These are phyloP conservation scores for Pseudochromis fuscus DNA, from an alignment of 2,797 vertebrate genomes.

Conservation along the genomic window DNA sequence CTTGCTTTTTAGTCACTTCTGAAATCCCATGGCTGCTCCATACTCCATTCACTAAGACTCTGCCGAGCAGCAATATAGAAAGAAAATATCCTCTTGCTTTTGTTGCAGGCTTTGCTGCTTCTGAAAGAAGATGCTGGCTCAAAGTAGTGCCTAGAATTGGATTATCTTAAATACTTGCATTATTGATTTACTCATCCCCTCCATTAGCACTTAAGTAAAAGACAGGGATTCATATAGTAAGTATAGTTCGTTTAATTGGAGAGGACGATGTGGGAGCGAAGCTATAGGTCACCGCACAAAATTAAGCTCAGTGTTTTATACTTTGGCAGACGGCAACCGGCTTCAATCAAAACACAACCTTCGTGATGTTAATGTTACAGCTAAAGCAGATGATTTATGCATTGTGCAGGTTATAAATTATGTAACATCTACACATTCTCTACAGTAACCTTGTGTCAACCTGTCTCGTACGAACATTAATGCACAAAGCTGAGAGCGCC, in stretches of 20 bases:
- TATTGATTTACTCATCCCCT: conserved; percentile 76
- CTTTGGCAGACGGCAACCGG: conserved; percentile 35
- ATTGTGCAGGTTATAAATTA: conserved; percentile 52
- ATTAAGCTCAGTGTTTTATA: conserved; percentile 51
- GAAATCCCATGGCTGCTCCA: conserved; percentile 23
- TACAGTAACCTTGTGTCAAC: conserved; percentile 37
- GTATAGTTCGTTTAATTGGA: conserved; percentile 59
- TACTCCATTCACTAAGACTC: conserved; percentile 41
- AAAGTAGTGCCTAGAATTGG: conserved; percentile 71
- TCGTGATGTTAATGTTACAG: conserved; percentile 40
- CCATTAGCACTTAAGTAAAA: conserved; percentile 72
- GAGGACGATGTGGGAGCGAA: conserved; percentile 35
- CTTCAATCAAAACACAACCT: conserved; percentile 52
- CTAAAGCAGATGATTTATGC: conserved; percentile 55
- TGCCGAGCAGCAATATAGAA: conserved; percentile 49
- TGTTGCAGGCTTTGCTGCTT: conserved; percentile 63
- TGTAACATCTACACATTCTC: conserved; percentile 47
- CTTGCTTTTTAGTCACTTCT: conserved; percentile 24
- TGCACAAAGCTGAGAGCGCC: conserved; percentile 19
- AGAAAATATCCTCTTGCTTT: conserved; percentile 58
- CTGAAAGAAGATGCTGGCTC: conserved; percentile 59
- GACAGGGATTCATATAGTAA: conserved; percentile 53
- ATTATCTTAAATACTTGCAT: conserved; percentile 79
- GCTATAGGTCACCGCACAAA: conserved; percentile 55
- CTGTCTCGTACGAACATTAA: conserved; percentile 9